A percentile compares a stretch with the other conserved stretches of the same genome.
Evolutionary conservation across 2,113 vertebrate genomes (phyloP).

Genomic region (Equus quagga): DNA sequence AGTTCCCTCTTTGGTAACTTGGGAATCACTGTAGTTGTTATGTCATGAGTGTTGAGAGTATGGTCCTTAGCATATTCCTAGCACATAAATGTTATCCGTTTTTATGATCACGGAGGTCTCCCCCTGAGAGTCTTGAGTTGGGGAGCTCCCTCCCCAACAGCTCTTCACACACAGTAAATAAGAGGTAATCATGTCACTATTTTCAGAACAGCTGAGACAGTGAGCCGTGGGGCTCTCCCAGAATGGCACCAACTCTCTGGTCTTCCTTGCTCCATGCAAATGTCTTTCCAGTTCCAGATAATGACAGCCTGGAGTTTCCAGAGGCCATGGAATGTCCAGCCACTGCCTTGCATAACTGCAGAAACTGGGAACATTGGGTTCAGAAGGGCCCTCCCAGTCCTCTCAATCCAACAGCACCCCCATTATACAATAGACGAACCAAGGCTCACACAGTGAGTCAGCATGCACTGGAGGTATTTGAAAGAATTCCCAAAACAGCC

Average conservation of each 20-base stretch:
- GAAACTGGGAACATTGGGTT: constrained; percentile 4
- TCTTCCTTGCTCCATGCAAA: constrained; percentile 65
- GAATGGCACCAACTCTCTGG: neutral
- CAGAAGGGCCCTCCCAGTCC: neutral
- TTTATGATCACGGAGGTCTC: neutral
- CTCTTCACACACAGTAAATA: neutral
- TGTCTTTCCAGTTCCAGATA: constrained; percentile 39
- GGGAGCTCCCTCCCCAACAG: neutral
- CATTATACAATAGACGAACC: neutral
- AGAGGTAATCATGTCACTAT: neutral
- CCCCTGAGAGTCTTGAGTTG: neutral
- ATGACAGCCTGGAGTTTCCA: constrained; percentile 60
- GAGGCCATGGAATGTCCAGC: constrained; percentile 22
- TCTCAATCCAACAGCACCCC: neutral
- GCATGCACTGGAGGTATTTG: neutral
- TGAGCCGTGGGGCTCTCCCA: neutral
- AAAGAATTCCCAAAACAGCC: constrained; percentile 62
- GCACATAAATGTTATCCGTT: neutral
- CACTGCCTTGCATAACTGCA: constrained; percentile 70
- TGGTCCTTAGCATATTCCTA: neutral
- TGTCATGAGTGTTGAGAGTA: neutral
- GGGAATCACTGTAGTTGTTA: neutral
- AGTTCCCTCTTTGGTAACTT: constrained; percentile 26
- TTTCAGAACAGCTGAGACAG: constrained; percentile 18
- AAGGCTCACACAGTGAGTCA: neutral